These are phyloP conservation scores for Brachionus angularis DNA, from an alignment of 1,140 invertebrate species.

Conservation along the genomic window DNA sequence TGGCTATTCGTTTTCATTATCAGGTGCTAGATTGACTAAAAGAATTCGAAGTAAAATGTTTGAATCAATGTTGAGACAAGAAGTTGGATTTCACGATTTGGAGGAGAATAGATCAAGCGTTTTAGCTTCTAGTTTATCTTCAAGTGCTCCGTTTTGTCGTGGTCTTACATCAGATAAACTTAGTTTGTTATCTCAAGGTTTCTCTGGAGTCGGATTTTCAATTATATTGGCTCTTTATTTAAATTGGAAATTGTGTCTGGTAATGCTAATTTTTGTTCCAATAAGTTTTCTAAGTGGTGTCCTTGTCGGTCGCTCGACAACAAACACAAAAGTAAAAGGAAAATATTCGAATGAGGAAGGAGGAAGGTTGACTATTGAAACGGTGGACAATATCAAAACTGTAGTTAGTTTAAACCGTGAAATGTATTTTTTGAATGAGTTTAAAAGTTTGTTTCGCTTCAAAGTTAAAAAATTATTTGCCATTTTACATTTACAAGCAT, in stretches of 20 bases:
- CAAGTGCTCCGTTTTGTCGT: constrained; percentile 61
- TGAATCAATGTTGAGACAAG: constrained; percentile 62
- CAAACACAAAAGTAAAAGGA: constrained; percentile 14
- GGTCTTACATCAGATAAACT: constrained; percentile 59
- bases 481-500: not conserved
- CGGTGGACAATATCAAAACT: constrained; percentile 36
- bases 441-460: not conserved
- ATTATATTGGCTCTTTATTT: constrained; percentile 69
- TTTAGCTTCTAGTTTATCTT: constrained; percentile 60
- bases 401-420: not conserved
- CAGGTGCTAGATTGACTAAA: constrained; percentile 64
- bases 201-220: constrained; percentile 63
- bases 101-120: constrained; percentile 60
- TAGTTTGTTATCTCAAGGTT: constrained; percentile 57
- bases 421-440: constrained; percentile 28
- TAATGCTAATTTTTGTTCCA: constrained; percentile 73
- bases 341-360: constrained; percentile 28
- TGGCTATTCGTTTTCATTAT: constrained; percentile 16
- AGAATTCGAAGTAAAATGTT: constrained; percentile 72
- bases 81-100: constrained; percentile 62
- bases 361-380: constrained; percentile 33
- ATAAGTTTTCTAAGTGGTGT: constrained; percentile 60
- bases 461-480: not conserved
- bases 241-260: constrained; percentile 75
- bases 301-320: constrained; percentile 2